These are phyloP conservation scores for Neodiprion virginianus DNA, from an alignment of 1,140 invertebrate genomes.

Conservation along the genomic window DNA sequence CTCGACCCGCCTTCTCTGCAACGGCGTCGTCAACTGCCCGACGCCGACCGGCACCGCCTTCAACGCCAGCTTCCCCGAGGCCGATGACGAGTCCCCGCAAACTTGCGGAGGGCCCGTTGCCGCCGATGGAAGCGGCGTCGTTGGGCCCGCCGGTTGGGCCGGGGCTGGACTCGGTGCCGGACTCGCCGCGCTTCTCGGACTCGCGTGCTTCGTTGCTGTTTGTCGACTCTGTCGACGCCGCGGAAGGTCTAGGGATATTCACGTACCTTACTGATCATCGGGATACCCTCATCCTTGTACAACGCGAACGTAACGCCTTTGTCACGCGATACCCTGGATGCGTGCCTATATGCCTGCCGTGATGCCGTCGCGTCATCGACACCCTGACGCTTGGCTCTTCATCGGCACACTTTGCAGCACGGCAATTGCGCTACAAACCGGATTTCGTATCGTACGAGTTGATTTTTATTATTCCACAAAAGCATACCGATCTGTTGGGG, in stretches of 20 bases:
- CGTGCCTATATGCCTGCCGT: slow-evolving; percentile 19
- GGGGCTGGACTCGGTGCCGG: slow-evolving; percentile 56
- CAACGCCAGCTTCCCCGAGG: slow-evolving; percentile 41
- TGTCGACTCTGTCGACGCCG: slow-evolving; percentile 60
- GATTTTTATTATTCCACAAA: neutral
- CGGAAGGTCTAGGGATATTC: slow-evolving; percentile 53
- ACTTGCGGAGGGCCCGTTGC: slow-evolving; percentile 49
- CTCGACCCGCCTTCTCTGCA: slow-evolving; percentile 80
- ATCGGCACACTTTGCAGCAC: slow-evolving; percentile 13
- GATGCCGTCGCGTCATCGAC: neutral
- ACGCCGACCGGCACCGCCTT: slow-evolving; percentile 39
- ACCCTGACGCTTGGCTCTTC: neutral
- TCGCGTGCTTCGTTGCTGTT: slow-evolving; percentile 55
- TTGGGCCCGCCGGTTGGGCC: slow-evolving; percentile 53
- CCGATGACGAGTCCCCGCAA: slow-evolving; percentile 55
- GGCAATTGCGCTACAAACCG: neutral
- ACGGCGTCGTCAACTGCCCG: slow-evolving; percentile 87
- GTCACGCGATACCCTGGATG: slow-evolving; percentile 12
- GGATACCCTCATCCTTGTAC: neutral
- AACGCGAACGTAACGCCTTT: neutral
- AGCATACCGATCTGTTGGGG: too few relatives aligned
- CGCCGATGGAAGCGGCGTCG: slow-evolving; percentile 42
- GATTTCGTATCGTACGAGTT: slow-evolving; percentile 15
- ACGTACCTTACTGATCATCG: slow-evolving; percentile 54
- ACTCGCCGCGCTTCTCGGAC: slow-evolving; percentile 54